Evolutionary conservation across 2,888 invertebrate species (phyloP), one percentile per base, ranked within the genome.

Genomic region (Orchesellides sinensis): DNA sequence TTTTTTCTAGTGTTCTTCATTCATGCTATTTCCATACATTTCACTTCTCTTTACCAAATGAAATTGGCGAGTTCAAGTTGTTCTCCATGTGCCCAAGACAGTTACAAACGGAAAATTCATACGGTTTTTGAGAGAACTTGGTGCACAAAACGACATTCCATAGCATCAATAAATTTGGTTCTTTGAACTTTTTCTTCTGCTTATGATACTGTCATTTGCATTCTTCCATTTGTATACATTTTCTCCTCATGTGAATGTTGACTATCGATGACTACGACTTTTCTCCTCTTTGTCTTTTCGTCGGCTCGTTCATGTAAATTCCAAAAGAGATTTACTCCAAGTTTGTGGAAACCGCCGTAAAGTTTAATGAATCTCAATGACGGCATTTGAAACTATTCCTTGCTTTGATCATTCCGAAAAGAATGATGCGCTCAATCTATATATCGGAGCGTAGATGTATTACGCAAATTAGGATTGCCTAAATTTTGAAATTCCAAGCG

Each of bases 1-100:
- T 63, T 47, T 63, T 63, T 45, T 25, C 23, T 45, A 14, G 10
- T 17, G 45, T 19, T 52, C 49, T 73, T 47, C 29, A 29, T 61
- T 72, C 49, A 32, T 27, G 19, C n/a, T 35, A 73, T 73, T 73
- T 63, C 49, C 63, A 52, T 73, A 73, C 27, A 63, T 21, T 32
- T 49, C 73, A 49, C 45, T 40, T 52, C 45, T 19, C 35, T 59
- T 35, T 27, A 35, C 63, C 21, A 21, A 63, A 35, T 63, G 63
- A 40, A 59, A 40, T 63, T 19, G 29, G 25, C n/a, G 40, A 40
- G 49, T 49, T 49, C 19, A 49, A 21, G 19, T 6, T 19, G 19
- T 49, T 49, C 19, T 49, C 49, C 12, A n/a, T 49, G 49, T 2
- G 54, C 54, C 10, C 40, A 40, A n/a, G 2, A 40, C 40, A 40